Evolutionary conservation across 2,797 vertebrate genomes (phyloP), one percentile per base, ranked within the genome.

Genomic region (Ptychobarbus kaznakovi): DNA sequence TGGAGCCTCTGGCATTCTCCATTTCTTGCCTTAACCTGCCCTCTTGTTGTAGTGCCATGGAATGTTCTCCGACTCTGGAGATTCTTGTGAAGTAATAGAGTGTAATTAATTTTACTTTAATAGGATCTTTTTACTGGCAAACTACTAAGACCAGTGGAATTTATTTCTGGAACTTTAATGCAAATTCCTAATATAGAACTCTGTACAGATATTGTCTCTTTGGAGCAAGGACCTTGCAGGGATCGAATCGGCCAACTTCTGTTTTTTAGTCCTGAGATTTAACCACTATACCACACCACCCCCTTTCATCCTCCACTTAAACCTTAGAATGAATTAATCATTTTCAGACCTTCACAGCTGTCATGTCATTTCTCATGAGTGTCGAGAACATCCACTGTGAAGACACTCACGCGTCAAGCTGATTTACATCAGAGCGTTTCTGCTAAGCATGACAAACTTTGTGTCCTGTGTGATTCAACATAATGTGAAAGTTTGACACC

Each of bases 21-120:
- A 44, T 46, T 61, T 80, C 66, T 68, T 85, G 83, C 51, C 51
- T 3, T 78, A 80, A 85, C 83, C 83, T 85, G 83, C 51, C 38
- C 75, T 84, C 73, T 76, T 68, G 46, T 76, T 69, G 46, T 42
- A 53, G 44, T 80, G 51, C 65, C 25, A 16, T 72, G 51, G 51
- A 85, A 85, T 79, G 76, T 85, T 84, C 82, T 58, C 35, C 3
- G 28, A 72, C 22, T 40, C 6, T 11, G 38, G 44, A 58, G 49
- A 56, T 81, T 8, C 40, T 61, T 44, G 38, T 28, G 5, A 6
- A 58, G 51, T 56, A 70, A 58, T 77, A 78, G 38, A 25, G 9
- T 69, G 3, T 44, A 68, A 84, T 58, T 5, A 28, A 58, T 42
- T 70, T 18, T 51, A 56, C 46, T 18, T 77, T 11, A 76, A 84